Evolutionary conservation across 2,797 vertebrate species (phyloP).

Genomic region (Tenualosa ilisha): DNA sequence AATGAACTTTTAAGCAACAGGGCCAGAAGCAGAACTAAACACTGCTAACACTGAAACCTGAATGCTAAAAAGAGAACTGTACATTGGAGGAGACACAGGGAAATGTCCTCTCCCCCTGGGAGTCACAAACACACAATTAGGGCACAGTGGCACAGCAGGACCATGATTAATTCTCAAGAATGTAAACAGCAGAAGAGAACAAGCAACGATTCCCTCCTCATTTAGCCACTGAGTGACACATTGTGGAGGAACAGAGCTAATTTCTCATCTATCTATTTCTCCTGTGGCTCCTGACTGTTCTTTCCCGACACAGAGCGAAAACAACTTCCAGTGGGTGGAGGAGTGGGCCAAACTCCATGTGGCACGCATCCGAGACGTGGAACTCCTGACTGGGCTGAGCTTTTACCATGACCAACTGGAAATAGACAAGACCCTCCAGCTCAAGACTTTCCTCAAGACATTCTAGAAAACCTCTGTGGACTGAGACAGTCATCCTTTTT

Average conservation of each 20-base stretch:
- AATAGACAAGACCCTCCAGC: conserved; percentile 81
- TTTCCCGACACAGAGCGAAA: conserved; percentile 64
- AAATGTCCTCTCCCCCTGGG: not conserved
- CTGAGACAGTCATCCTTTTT: not conserved
- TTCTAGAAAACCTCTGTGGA: conserved; percentile 52
- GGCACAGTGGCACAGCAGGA: not conserved
- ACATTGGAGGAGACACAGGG: no score
- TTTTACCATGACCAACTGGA: conserved; percentile 85
- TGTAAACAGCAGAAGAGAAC: not conserved
- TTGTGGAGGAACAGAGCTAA: not conserved
- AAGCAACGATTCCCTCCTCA: not conserved
- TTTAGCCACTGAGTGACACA: not conserved
- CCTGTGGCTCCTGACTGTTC: conserved; percentile 10
- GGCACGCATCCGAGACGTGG: conserved; percentile 87
- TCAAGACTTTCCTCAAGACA: conserved; percentile 86
- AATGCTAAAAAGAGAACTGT: not conserved
- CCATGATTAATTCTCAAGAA: not conserved
- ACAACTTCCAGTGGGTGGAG: conserved; percentile 76
- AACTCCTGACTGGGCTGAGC: conserved; percentile 89
- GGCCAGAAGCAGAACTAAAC: no score
- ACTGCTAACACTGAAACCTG: no score
- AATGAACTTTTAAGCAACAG: no score
- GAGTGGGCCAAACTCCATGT: conserved; percentile 81
- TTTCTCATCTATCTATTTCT: not conserved
- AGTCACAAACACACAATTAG: not conserved